Conservation (phyloP, 2,888 invertebrate species). For the Tipula vernalis region DNA sequence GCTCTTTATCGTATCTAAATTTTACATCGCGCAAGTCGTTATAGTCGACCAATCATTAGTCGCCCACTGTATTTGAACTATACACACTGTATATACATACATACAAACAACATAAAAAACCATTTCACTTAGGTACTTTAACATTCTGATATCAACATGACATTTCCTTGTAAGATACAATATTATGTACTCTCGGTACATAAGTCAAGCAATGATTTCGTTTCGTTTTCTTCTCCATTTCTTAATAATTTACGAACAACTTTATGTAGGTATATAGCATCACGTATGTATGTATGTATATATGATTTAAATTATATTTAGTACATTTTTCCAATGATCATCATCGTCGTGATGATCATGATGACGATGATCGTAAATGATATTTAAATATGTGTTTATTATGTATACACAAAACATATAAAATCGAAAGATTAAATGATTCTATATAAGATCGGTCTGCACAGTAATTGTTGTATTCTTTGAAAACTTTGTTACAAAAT, state of each 20-base stretch:
- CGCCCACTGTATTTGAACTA: not conserved
- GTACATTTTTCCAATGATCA: not conserved
- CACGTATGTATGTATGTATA: no score
- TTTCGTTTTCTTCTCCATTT: not conserved
- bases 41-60: not conserved
- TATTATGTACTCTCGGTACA: not conserved
- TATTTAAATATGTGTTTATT: not conserved
- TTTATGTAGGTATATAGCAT: not conserved
- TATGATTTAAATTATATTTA: not conserved
- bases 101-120: not conserved
- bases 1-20: not conserved
- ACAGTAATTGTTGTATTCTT: not conserved
- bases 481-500: not conserved
- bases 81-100: not conserved
- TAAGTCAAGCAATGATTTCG: conserved; percentile 4
- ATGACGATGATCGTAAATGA: not conserved
- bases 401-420: not conserved
- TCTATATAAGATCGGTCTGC: not conserved
- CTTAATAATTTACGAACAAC: not conserved
- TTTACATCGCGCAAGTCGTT: not conserved
- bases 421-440: not conserved
- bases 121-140: not conserved
- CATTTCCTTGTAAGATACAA: not conserved
- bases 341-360: not conserved
- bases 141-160: not conserved